Percentiles rank a stretch among this genome's conserved stretches.
Evolutionary conservation across 2,888 invertebrate genomes (phyloP).

Genomic region (Parnassius glacialis): DNA sequence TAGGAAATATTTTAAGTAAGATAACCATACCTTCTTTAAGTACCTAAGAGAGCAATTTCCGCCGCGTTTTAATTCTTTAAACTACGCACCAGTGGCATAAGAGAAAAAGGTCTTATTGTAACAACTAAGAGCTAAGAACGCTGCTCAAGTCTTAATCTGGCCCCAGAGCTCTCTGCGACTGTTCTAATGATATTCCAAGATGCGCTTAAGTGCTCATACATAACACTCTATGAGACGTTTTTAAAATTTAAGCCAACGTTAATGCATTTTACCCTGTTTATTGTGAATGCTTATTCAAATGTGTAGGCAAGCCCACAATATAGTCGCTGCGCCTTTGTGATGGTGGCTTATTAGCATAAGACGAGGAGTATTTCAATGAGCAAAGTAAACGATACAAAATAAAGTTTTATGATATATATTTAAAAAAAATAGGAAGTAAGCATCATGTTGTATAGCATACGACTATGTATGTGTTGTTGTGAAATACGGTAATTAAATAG

Average conservation of each 20-base stretch:
- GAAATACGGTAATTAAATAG: conserved; percentile 55
- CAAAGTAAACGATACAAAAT: conserved; percentile 72
- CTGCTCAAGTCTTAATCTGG: conserved; percentile 69
- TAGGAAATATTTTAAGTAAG: conserved; percentile 19
- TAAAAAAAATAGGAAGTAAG: conserved; percentile 60
- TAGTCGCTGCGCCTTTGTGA: conserved; percentile 62
- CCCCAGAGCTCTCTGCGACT: conserved; percentile 57
- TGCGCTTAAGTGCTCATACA: conserved; percentile 76
- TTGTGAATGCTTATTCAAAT: conserved; percentile 78
- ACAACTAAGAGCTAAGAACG: conserved; percentile 52
- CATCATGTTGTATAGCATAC: conserved; percentile 55
- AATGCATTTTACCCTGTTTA: conserved; percentile 74
- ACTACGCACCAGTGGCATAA: conserved; percentile 33
- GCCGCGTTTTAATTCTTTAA: conserved; percentile 32
- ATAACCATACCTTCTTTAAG: conserved; percentile 10
- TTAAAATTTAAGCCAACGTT: conserved; percentile 78
- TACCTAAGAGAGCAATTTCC: conserved; percentile 27
- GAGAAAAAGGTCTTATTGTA: conserved; percentile 31
- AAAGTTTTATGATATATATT: conserved; percentile 75
- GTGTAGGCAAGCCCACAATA: conserved; percentile 70
- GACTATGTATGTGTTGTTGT: conserved; percentile 50
- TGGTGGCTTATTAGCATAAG: conserved; percentile 68
- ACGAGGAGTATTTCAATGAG: conserved; percentile 69
- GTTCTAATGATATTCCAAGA: conserved; percentile 78
- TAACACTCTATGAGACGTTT: conserved; percentile 79